Evolutionary conservation across 2,888 invertebrate species (phyloP).

Genomic region (Drepanosiphum platanoidis): DNA sequence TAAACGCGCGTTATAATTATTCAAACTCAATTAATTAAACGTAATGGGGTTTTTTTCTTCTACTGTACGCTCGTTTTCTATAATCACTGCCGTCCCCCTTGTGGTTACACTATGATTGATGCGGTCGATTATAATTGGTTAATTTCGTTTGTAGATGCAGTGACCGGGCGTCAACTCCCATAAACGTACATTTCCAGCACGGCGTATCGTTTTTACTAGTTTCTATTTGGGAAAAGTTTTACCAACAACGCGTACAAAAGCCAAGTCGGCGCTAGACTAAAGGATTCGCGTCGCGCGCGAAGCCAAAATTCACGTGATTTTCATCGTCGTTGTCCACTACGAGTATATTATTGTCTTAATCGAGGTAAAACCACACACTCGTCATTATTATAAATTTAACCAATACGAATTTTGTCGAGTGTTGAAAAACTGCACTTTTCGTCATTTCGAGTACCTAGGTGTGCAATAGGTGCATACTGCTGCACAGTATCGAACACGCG

Average conservation of each 20-base stretch:
- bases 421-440: too few species aligned
- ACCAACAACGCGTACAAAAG: not conserved
- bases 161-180: not conserved
- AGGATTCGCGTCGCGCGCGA: not conserved
- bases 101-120: not conserved
- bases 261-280: not conserved
- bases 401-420: not conserved
- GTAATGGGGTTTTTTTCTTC: not conserved
- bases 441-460: too few species aligned
- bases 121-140: not conserved
- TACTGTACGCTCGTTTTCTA: not conserved
- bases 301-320: slow-evolving; percentile 15
- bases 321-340: not conserved
- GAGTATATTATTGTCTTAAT: not conserved
- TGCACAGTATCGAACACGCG: too few species aligned
- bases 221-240: slow-evolving; percentile 13
- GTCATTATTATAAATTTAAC: not conserved
- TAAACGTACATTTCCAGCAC: too few species aligned
- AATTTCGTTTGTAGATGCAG: not conserved
- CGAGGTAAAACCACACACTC: not conserved
- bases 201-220: not conserved
- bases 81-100: not conserved
- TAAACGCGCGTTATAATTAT: not conserved
- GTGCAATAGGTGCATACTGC: too few species aligned
- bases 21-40: not conserved